These are phyloP conservation scores for Urocolius indicus DNA, from an alignment of 2,113 vertebrate genomes.

Conservation along the genomic window DNA sequence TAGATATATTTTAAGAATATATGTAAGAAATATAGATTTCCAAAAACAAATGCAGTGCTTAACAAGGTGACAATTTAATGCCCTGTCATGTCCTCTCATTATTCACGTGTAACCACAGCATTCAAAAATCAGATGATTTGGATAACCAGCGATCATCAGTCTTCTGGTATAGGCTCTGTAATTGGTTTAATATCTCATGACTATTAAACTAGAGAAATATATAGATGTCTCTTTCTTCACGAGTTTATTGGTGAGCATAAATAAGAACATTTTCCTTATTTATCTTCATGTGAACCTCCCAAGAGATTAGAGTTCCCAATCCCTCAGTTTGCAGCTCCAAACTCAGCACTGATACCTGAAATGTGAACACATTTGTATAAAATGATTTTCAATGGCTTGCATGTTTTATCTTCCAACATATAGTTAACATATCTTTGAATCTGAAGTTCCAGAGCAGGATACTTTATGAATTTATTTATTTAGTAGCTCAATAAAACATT, in stretches of 20 bases:
- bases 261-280: not conserved
- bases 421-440: not conserved
- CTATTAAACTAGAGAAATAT: not conserved
- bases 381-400: not conserved
- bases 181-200: not conserved
- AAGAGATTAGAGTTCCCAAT: not conserved
- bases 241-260: not conserved
- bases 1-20: not conserved
- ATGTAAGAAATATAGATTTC: not conserved
- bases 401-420: not conserved
- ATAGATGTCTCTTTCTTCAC: not conserved
- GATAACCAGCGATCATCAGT: not conserved
- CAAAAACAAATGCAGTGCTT: not conserved
- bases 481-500: slow-evolving; percentile 20
- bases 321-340: not conserved
- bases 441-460: not conserved
- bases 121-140: not conserved
- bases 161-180: not conserved
- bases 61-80: not conserved
- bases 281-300: not conserved
- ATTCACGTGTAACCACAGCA: not conserved
- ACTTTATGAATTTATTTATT: slow-evolving; percentile 3
- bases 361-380: not conserved
- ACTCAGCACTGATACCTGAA: not conserved
- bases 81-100: not conserved